phyloP scores from a whole-genome alignment of 2,888 invertebrate species.

The Tetramorium bicarinatum region DNA sequence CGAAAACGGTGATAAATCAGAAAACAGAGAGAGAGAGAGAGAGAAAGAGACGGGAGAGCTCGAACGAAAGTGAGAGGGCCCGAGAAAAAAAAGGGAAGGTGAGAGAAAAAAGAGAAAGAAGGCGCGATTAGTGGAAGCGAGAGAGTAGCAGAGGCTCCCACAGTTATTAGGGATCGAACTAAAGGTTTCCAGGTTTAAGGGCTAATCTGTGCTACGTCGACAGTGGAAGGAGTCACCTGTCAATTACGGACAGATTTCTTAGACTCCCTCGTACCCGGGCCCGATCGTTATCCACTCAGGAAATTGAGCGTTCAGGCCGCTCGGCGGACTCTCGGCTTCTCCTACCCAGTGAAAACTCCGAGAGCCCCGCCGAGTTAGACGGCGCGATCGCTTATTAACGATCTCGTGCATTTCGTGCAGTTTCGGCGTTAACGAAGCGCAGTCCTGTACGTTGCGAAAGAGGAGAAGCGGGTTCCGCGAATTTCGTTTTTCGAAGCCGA shows the following conservation, averaged over 20 bases:
- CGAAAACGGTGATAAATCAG: not conserved
- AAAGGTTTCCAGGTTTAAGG: slow-evolving; percentile 69
- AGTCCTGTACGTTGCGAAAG: slow-evolving; percentile 35
- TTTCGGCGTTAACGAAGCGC: slow-evolving; percentile 62
- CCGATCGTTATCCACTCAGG: slow-evolving; percentile 76
- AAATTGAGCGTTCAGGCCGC: slow-evolving; percentile 71
- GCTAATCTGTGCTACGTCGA: slow-evolving; percentile 52
- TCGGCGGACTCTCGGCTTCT: not conserved
- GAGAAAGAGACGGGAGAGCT: not conserved
- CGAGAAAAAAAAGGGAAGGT: slow-evolving; percentile 4
- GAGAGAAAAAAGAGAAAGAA: not conserved
- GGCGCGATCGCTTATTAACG: slow-evolving; percentile 69
- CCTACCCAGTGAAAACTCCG: slow-evolving; percentile 56
- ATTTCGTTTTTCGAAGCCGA: slow-evolving; percentile 27
- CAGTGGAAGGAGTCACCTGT: slow-evolving; percentile 77
- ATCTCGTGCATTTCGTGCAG: slow-evolving; percentile 52
- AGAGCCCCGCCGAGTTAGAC: slow-evolving; percentile 45
- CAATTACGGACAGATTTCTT: slow-evolving; percentile 77
- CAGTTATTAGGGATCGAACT: slow-evolving; percentile 71
- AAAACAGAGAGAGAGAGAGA: not conserved
- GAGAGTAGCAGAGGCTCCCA: slow-evolving; percentile 63
- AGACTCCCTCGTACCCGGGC: slow-evolving; percentile 66
- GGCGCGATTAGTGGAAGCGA: slow-evolving; percentile 30
- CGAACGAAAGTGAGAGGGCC: slow-evolving; percentile 23
- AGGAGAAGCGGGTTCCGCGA: slow-evolving; percentile 22